These are phyloP conservation scores for Trachemys scripta DNA, from an alignment of 2,113 vertebrate species.

Conservation along the genomic window DNA sequence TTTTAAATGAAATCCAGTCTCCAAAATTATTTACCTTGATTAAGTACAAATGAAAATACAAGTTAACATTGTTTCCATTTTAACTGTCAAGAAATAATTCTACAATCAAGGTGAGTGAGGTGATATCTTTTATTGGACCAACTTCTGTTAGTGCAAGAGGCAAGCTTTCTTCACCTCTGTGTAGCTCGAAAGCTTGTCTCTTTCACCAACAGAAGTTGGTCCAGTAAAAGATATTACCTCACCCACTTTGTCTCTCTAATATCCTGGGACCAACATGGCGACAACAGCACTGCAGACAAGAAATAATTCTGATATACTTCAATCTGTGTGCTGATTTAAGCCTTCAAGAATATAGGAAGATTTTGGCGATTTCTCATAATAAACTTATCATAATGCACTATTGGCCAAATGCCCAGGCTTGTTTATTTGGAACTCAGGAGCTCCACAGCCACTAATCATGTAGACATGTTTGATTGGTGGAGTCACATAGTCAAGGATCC, in stretches of 20 bases:
- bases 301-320: background rate
- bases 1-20: background rate
- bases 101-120: background rate
- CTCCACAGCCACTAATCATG: background rate
- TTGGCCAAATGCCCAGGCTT: background rate
- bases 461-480: background rate
- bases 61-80: background rate
- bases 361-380: background rate
- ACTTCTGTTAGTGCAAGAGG: background rate
- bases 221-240: background rate
- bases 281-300: background rate
- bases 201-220: background rate
- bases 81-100: background rate
- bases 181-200: background rate
- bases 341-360: background rate
- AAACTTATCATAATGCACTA: background rate
- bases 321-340: background rate
- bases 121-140: background rate
- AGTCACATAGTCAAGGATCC: background rate
- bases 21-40: background rate
- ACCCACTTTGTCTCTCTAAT: background rate
- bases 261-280: background rate
- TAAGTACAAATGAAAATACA: conserved; percentile 23
- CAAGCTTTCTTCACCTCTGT: background rate
- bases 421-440: background rate